Evolutionary conservation across 1,140 invertebrate species (phyloP).

Genomic region (Zaprionus ghesquierei): DNA sequence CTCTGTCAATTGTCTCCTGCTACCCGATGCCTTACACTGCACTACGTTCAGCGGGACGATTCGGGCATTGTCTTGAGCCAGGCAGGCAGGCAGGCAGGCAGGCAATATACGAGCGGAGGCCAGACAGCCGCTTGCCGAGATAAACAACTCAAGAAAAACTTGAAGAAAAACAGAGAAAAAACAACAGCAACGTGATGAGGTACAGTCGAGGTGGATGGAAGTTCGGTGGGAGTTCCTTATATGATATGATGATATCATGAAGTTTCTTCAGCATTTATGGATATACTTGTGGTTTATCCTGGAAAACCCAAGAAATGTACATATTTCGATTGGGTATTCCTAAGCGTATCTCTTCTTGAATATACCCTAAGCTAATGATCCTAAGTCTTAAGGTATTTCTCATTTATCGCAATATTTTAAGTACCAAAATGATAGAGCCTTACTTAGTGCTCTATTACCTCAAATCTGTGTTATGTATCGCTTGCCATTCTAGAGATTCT

Average conservation of each 20-base stretch:
- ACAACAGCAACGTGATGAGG: not conserved
- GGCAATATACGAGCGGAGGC: constrained; percentile 16
- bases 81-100: constrained; percentile 29
- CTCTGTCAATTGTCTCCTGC: constrained; percentile 55
- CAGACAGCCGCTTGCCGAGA: constrained; percentile 1
- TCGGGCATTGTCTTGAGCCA: constrained; percentile 60
- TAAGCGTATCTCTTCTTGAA: no score
- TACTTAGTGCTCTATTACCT: not conserved
- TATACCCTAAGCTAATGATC: no score
- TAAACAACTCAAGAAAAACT: constrained; percentile 12
- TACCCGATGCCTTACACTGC: not conserved
- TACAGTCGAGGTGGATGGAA: not conserved
- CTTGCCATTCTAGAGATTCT: not conserved
- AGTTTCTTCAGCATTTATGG: not conserved
- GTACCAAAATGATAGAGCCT: no score
- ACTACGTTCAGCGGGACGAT: constrained; percentile 17
- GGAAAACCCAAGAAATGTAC: no score
- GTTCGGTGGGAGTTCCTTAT: not conserved
- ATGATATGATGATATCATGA: not conserved
- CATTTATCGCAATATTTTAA: no score
- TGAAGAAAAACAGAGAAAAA: not conserved
- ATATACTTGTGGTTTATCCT: not conserved
- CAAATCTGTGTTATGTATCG: not conserved
- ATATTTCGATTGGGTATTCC: no score
- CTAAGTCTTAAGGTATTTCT: no score